Conservation (phyloP, 2,797 vertebrate species). For the Spinus olivaceus region DNA sequence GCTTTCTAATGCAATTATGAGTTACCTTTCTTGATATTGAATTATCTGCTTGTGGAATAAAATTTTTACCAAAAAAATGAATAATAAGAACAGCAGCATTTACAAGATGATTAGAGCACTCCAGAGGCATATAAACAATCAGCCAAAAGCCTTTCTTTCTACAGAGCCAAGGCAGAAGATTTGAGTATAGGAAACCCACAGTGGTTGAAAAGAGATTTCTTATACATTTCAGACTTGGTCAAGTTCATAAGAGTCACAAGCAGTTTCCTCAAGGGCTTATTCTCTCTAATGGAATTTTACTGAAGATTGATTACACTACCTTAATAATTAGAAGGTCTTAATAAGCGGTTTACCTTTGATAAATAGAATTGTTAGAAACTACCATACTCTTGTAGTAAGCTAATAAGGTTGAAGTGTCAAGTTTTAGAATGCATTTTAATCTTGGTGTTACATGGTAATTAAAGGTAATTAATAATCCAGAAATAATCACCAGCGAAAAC, state of each 20-base stretch:
- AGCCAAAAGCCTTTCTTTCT: not conserved
- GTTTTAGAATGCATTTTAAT: constrained; percentile 62
- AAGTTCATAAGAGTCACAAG: constrained; percentile 51
- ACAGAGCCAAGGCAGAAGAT: not conserved
- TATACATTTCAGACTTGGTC: not conserved
- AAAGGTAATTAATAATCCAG: constrained; percentile 57
- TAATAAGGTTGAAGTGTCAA: constrained; percentile 70
- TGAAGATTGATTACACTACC: constrained; percentile 70
- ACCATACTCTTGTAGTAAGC: constrained; percentile 1
- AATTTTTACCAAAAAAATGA: not conserved
- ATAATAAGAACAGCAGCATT: not conserved
- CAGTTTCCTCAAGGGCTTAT: constrained; percentile 58
- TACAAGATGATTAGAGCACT: not conserved
- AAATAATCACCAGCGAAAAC: constrained; percentile 9
- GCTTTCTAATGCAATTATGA: not conserved
- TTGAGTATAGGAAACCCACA: not conserved
- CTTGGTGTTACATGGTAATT: constrained; percentile 42
- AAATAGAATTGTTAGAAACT: constrained; percentile 66
- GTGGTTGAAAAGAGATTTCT: not conserved
- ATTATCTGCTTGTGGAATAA: not conserved
- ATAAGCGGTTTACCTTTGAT: constrained; percentile 70
- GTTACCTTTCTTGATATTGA: not conserved
- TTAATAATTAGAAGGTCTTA: constrained; percentile 73
- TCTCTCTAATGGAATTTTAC: constrained; percentile 57
- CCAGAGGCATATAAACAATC: not conserved